Evolutionary conservation across 2,797 vertebrate species (phyloP).

Genomic region (Champsocephalus esox): DNA sequence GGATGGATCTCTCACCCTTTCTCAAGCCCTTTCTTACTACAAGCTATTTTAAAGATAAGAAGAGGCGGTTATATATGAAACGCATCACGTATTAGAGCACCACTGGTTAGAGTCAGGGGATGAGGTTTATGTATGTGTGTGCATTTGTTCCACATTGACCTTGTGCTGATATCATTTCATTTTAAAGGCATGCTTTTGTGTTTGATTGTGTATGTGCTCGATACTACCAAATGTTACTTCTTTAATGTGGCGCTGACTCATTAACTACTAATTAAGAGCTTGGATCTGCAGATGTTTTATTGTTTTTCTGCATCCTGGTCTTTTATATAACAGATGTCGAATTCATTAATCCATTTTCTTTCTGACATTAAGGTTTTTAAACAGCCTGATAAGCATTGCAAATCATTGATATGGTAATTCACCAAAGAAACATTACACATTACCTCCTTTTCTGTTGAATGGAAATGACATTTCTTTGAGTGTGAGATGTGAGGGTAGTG

Average conservation of each 20-base stretch:
- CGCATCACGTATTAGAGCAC: slow-evolving; percentile 37
- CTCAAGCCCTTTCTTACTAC: slow-evolving; percentile 27
- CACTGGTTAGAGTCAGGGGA: slow-evolving; percentile 17
- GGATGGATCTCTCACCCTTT: neutral
- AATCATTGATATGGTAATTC: slow-evolving; percentile 52
- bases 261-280: too few relatives aligned
- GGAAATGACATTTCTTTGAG: neutral
- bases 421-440: slow-evolving; percentile 20
- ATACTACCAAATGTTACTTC: too few relatives aligned
- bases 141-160: slow-evolving; percentile 5
- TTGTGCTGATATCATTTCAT: slow-evolving; percentile 8
- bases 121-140: slow-evolving; percentile 6
- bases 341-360: neutral
- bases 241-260: too few relatives aligned
- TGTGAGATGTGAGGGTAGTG: too few relatives aligned
- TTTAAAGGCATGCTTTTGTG: too few relatives aligned
- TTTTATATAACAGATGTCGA: neutral
- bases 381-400: slow-evolving; percentile 19
- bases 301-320: neutral
- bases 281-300: too few relatives aligned
- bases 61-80: slow-evolving; percentile 69
- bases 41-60: slow-evolving; percentile 61
- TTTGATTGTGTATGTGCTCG: too few relatives aligned
- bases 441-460: neutral
- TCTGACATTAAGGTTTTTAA: slow-evolving; percentile 1